A percentile compares a stretch with the other conserved stretches of the same genome.
phyloP scores from a whole-genome alignment of 2,888 invertebrate genomes.

The Melipona beecheii region DNA sequence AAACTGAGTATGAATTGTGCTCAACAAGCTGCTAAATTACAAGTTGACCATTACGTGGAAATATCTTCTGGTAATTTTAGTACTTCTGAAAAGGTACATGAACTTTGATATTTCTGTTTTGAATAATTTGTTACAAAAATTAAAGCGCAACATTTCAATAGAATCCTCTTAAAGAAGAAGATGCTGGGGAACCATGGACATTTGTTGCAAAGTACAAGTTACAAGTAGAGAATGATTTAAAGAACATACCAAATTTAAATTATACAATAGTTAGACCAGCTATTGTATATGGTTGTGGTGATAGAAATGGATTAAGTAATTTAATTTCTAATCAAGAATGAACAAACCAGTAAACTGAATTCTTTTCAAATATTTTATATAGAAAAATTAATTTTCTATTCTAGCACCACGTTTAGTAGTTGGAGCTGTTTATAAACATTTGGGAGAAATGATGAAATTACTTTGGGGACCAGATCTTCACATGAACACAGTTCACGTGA shows the following conservation, averaged over 20 bases:
- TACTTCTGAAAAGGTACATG: conserved; percentile 89
- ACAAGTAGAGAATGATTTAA: conserved; percentile 92
- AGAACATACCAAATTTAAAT: conserved; percentile 88
- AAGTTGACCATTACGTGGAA: conserved; percentile 91
- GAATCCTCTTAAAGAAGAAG: conserved; percentile 91
- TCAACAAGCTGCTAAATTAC: conserved; percentile 89
- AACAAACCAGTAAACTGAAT: background rate
- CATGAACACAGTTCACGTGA: conserved; percentile 94
- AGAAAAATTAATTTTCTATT: conserved; percentile 60
- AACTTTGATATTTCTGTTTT: background rate
- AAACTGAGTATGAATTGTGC: conserved; percentile 94
- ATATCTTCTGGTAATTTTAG: conserved; percentile 93
- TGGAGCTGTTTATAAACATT: conserved; percentile 94
- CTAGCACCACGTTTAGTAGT: conserved; percentile 93
- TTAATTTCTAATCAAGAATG: background rate
- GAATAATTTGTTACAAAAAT: conserved; percentile 19
- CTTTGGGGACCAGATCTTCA: conserved; percentile 94
- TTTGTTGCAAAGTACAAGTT: conserved; percentile 92
- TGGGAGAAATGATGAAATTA: conserved; percentile 95
- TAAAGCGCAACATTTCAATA: conserved; percentile 65
- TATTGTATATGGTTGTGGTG: conserved; percentile 94
- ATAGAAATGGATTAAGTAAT: conserved; percentile 91
- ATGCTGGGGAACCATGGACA: conserved; percentile 93
- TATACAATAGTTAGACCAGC: conserved; percentile 93
- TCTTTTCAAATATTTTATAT: background rate